These are phyloP conservation scores for Cosmopolites sordidus DNA, from an alignment of 2,888 invertebrate species.

Conservation along the genomic window DNA sequence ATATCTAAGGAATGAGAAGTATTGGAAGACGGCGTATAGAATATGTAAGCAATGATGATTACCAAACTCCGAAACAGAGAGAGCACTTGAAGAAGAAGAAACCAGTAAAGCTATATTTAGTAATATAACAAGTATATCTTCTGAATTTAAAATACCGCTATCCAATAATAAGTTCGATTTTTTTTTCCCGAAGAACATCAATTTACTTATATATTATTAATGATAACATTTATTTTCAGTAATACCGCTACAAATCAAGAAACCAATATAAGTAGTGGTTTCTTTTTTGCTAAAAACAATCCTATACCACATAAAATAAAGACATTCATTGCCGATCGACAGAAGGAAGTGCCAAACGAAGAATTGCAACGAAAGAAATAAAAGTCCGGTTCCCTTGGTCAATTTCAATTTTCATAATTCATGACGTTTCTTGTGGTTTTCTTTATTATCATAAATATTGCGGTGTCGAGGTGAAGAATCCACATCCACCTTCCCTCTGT, in stretches of 20 bases:
- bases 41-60: too few species aligned
- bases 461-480: background rate
- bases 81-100: too few species aligned
- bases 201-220: background rate
- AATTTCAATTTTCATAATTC: conserved; percentile 28
- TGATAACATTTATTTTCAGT: background rate
- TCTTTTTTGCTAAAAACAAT: background rate
- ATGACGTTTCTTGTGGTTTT: conserved; percentile 26
- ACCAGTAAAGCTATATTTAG: too few species aligned
- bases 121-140: too few species aligned
- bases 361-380: background rate
- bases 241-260: background rate
- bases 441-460: conserved; percentile 28
- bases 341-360: background rate
- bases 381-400: conserved; percentile 5
- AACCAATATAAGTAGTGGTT: background rate
- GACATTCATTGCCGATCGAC: background rate
- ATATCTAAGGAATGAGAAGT: too few species aligned
- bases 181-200: too few species aligned
- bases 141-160: too few species aligned
- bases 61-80: too few species aligned
- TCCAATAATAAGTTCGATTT: too few species aligned
- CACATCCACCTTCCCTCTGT: background rate
- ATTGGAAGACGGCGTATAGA: too few species aligned
- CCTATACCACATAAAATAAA: background rate